Percentiles rank a stretch among this genome's conserved stretches.
phyloP scores from a whole-genome alignment of 1,140 invertebrate genomes.

The Zaprionus africanus region DNA sequence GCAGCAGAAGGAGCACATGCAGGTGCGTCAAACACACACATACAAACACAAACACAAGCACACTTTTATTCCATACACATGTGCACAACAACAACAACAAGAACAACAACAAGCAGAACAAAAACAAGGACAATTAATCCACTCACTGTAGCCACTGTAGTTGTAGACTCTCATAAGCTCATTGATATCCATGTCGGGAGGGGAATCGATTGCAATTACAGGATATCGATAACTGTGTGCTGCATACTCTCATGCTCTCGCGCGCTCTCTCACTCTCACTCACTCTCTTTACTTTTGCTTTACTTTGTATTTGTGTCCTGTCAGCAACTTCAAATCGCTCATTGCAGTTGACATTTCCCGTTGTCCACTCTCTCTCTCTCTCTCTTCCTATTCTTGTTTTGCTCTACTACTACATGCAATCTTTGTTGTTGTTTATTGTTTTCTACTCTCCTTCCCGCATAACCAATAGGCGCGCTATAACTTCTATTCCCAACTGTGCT shows the following conservation, averaged over 20 bases:
- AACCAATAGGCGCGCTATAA: constrained; percentile 72
- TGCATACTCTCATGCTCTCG: not conserved
- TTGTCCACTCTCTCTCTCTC: constrained; percentile 15
- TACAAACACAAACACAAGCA: constrained; percentile 5
- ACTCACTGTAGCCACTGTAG: not conserved
- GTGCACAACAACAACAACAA: constrained; percentile 5
- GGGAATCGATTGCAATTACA: not conserved
- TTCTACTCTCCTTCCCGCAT: constrained; percentile 55
- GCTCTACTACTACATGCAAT: constrained; percentile 60
- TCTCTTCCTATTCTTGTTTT: constrained; percentile 38
- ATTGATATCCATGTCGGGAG: not conserved
- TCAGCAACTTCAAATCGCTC: constrained; percentile 4
- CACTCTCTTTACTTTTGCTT: constrained; percentile 16
- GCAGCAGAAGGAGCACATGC: constrained; percentile 99
- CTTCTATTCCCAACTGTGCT: constrained; percentile 61
- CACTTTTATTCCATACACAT: constrained; percentile 5
- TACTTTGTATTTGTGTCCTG: constrained; percentile 32
- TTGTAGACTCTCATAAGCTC: not conserved
- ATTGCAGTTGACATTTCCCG: constrained; percentile 24
- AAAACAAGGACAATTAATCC: constrained; percentile 11
- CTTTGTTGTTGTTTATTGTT: constrained; percentile 75
- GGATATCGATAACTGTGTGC: not conserved
- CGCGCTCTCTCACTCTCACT: constrained; percentile 5
- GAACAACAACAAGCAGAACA: not conserved
- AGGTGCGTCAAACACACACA: constrained; percentile 84